Evolutionary conservation across 1,140 invertebrate genomes (phyloP).

Genomic region (fruit fly (Drosophila melanogaster)): DNA sequence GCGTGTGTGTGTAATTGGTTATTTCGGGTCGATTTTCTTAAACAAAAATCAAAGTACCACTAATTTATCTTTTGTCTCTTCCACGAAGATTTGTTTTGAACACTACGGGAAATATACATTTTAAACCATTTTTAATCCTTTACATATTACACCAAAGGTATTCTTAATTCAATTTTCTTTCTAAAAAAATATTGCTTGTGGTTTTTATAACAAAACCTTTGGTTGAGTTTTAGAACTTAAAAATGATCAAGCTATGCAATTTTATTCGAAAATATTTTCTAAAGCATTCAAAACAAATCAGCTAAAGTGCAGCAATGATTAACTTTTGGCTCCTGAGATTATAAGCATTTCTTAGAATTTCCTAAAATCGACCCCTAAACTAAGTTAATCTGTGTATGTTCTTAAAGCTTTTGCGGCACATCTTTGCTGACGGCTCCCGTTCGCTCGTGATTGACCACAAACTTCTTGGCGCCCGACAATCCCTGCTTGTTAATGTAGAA

Average conservation of each 20-base stretch:
- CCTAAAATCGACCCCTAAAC: slow-evolving; percentile 29
- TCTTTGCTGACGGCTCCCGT: slow-evolving; percentile 45
- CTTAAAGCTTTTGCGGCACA: slow-evolving; percentile 75
- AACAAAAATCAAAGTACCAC: slow-evolving; percentile 2
- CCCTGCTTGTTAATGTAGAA: slow-evolving; percentile 77
- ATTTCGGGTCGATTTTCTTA: slow-evolving; percentile 15
- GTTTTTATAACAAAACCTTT: too few relatives aligned
- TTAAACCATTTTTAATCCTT: background rate
- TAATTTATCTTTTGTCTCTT: background rate
- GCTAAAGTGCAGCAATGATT: background rate
- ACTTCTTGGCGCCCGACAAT: slow-evolving; percentile 70
- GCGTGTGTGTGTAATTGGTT: slow-evolving; percentile 4
- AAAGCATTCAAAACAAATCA: slow-evolving; percentile 16
- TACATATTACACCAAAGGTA: too few relatives aligned
- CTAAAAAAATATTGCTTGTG: background rate
- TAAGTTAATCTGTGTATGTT: slow-evolving; percentile 9
- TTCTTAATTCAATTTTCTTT: too few relatives aligned
- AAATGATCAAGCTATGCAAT: background rate
- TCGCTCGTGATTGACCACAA: slow-evolving; percentile 69
- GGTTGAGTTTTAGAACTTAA: background rate
- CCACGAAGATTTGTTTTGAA: slow-evolving; percentile 14
- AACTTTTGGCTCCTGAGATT: slow-evolving; percentile 8
- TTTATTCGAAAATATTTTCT: slow-evolving; percentile 3
- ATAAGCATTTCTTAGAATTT: background rate
- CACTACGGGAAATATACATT: background rate